Evolutionary conservation across 2,113 vertebrate genomes (phyloP).

Genomic region (Syngnathus floridae): DNA sequence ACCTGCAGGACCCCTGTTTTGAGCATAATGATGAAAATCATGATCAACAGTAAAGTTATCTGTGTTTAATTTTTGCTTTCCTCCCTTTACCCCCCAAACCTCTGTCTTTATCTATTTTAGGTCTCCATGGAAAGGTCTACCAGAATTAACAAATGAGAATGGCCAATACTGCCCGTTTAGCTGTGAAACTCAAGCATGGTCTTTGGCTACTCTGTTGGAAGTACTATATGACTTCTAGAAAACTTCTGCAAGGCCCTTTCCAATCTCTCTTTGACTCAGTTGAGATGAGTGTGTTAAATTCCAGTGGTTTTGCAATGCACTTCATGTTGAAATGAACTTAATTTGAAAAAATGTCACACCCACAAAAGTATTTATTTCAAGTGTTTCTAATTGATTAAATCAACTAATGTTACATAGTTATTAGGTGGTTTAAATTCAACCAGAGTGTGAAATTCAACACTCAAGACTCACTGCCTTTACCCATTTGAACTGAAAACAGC

Average conservation of each 20-base stretch:
- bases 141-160: slow-evolving; percentile 93
- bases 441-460: no score
- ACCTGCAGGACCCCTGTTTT: no score
- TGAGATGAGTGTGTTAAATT: background rate
- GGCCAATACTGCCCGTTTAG: slow-evolving; percentile 90
- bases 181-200: slow-evolving; percentile 97
- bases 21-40: background rate
- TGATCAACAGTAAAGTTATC: background rate
- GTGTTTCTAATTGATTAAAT: no score
- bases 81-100: background rate
- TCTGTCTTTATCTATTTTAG: slow-evolving; percentile 52
- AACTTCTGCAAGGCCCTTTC: slow-evolving; percentile 15
- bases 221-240: slow-evolving; percentile 66
- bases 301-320: background rate
- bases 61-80: background rate
- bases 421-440: no score
- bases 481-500: background rate
- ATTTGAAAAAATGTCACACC: background rate
- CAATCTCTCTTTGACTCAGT: background rate
- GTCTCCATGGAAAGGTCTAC: slow-evolving; percentile 94
- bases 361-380: background rate
- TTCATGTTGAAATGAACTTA: background rate
- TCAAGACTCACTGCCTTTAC: no score
- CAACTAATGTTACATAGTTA: no score
- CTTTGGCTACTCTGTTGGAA: slow-evolving; percentile 82